These are phyloP conservation scores for Clivina fossor DNA, from an alignment of 2,888 invertebrate species.

Conservation along the genomic window DNA sequence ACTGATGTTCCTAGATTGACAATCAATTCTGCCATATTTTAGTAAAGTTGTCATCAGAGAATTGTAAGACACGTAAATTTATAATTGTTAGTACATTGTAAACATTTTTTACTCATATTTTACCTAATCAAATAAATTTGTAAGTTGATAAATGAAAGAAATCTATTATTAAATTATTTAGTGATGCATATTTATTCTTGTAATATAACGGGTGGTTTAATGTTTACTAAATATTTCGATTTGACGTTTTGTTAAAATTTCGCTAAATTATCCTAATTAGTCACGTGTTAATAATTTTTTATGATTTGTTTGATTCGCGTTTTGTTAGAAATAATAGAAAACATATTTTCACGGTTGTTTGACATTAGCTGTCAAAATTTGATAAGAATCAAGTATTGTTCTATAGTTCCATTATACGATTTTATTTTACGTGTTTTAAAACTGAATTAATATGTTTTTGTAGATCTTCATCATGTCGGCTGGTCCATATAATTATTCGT, in stretches of 20 bases:
- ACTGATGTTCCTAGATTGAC: conserved; percentile 21
- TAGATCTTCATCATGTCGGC: conserved; percentile 73
- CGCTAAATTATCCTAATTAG: conserved; percentile 7
- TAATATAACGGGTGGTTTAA: conserved; percentile 4
- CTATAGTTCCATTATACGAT: too few relatives aligned
- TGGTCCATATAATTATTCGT: conserved; percentile 99
- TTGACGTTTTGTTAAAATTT: conserved; percentile 18
- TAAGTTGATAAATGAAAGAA: conserved; percentile 15
- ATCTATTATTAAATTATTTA: conserved; percentile 4
- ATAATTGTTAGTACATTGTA: conserved; percentile 26
- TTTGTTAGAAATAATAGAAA: not conserved
- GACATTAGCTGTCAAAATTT: conserved; percentile 4
- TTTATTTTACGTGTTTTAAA: conserved; percentile 1
- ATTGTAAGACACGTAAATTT: conserved; percentile 28
- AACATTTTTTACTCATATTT: conserved; percentile 27
- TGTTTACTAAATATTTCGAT: conserved; percentile 22
- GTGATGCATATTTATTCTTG: not conserved
- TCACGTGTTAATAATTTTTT: conserved; percentile 24
- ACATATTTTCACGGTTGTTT: not conserved
- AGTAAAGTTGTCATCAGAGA: conserved; percentile 29
- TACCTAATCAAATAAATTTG: conserved; percentile 16
- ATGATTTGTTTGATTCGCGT: not conserved
- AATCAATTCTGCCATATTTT: conserved; percentile 33
- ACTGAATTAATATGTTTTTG: conserved; percentile 22
- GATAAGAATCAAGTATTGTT: conserved; percentile 15